A percentile compares a stretch with the other conserved stretches of the same genome.
phyloP scores from a whole-genome alignment of 1,140 invertebrate genomes.

The Microplitis demolitor region DNA sequence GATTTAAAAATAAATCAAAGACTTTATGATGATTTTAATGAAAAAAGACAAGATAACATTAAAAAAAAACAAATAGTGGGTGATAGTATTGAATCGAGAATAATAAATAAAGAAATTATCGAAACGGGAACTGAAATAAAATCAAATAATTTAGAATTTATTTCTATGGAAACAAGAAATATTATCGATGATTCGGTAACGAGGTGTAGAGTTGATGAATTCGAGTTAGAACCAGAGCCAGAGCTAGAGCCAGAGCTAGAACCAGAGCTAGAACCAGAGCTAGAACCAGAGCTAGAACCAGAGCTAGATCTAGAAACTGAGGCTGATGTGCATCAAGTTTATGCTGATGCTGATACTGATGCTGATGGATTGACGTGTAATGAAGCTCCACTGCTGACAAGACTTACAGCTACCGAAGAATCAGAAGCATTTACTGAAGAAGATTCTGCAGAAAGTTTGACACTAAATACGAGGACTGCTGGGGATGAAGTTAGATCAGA shows the following conservation, averaged over 20 bases:
- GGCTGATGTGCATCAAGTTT: conserved; percentile 13
- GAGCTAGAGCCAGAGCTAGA: not conserved
- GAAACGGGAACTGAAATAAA: too few species aligned
- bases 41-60: not conserved
- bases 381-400: conserved; percentile 42
- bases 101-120: too few species aligned
- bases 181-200: too few species aligned
- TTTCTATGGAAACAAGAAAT: too few species aligned
- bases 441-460: conserved; percentile 56
- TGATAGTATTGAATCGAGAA: too few species aligned
- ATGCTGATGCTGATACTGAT: conserved; percentile 48
- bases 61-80: too few species aligned
- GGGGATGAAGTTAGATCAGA: conserved; percentile 69
- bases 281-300: not conserved
- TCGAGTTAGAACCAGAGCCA: not conserved
- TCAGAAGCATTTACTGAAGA: conserved; percentile 57
- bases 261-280: too few species aligned
- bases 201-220: too few species aligned
- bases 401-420: conserved; percentile 42
- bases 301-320: not conserved
- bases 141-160: too few species aligned
- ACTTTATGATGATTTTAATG: conserved; percentile 25
- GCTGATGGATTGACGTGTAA: conserved; percentile 41
- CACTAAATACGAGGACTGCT: conserved; percentile 42
- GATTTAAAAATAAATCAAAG: conserved; percentile 8